These are phyloP conservation scores for Tupiocoris notatus DNA, from an alignment of 2,888 invertebrate genomes.

Conservation along the genomic window DNA sequence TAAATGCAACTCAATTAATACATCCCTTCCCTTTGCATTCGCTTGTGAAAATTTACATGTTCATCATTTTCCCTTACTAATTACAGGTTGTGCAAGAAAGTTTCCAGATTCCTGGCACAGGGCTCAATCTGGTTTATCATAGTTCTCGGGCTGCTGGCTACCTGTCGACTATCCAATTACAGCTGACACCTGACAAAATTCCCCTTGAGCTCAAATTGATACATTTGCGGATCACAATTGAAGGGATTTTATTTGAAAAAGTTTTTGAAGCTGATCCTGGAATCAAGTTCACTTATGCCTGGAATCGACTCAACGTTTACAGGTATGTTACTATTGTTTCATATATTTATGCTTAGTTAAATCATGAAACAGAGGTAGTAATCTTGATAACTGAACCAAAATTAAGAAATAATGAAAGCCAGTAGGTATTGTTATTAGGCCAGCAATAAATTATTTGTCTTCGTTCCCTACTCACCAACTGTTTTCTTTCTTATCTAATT, in stretches of 20 bases:
- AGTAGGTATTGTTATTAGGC: no score
- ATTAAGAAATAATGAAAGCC: no score
- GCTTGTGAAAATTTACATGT: no score
- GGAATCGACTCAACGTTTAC: constrained; percentile 96
- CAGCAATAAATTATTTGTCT: no score
- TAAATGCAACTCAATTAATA: no score
- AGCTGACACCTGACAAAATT: constrained; percentile 81
- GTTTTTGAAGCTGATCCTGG: constrained; percentile 94
- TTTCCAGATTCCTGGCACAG: constrained; percentile 89
- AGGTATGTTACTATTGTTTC: constrained; percentile 52
- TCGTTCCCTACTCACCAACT: no score
- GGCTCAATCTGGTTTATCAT: constrained; percentile 93
- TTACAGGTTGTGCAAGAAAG: constrained; percentile 87
- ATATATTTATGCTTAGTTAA: neutral
- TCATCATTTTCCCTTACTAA: neutral
- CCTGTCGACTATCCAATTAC: constrained; percentile 86
- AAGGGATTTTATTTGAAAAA: constrained; percentile 90
- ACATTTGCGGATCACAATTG: constrained; percentile 87
- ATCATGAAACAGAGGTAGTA: no score
- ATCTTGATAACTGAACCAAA: no score
- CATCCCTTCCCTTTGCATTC: no score
- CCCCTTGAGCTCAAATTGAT: constrained; percentile 81
- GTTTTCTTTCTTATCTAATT: no score
- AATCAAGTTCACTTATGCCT: constrained; percentile 94
- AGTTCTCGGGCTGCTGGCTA: constrained; percentile 93